Evolutionary conservation across 2,797 vertebrate genomes (phyloP).

Genomic region (Urosaurus nigricauda): DNA sequence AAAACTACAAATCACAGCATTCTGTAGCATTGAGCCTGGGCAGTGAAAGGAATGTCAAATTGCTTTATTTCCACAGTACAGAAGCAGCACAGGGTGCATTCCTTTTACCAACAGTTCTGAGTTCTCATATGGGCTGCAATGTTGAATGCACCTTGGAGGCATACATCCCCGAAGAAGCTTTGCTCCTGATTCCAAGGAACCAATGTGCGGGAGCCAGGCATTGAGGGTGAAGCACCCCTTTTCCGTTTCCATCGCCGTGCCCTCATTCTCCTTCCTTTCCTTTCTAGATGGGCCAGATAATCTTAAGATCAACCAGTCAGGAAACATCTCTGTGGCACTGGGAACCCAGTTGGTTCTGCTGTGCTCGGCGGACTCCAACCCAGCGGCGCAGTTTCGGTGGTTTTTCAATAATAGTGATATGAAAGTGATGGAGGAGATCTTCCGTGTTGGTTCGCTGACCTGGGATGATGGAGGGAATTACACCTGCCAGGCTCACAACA

Average conservation of each 20-base stretch:
- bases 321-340: not conserved
- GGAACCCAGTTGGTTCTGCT: constrained; percentile 30
- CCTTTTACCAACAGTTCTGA: not conserved
- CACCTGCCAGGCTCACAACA: constrained; percentile 46
- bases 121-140: not conserved
- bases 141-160: not conserved
- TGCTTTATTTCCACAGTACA: no score
- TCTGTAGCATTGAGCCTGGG: no score
- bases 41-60: no score
- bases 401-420: not conserved
- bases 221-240: not conserved
- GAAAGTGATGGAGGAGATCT: accelerated
- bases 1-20: no score
- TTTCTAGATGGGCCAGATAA: constrained; percentile 42
- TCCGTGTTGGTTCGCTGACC: not conserved
- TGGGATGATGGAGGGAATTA: constrained; percentile 37
- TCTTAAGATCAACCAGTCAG: not conserved
- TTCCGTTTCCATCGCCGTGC: not conserved
- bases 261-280: not conserved
- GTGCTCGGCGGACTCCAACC: constrained; percentile 26
- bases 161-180: not conserved
- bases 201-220: no score
- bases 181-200: no score
- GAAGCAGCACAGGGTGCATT: no score
- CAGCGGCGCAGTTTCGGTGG: not conserved